Evolutionary conservation across 2,113 vertebrate genomes (phyloP).

Genomic region (Lota lota): DNA sequence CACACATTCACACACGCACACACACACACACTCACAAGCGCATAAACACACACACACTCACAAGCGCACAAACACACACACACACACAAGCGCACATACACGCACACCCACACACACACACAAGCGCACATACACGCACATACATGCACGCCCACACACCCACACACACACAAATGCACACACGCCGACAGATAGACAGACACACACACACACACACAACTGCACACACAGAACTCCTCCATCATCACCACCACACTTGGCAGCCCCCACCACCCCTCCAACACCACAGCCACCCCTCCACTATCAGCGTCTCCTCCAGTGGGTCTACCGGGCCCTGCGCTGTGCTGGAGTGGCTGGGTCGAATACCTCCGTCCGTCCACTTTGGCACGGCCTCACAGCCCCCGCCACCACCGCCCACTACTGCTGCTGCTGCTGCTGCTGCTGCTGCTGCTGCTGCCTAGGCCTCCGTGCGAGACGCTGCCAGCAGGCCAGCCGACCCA

Average conservation of each 20-base stretch:
- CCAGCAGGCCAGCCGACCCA: slow-evolving; percentile 45
- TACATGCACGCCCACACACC: slow-evolving; percentile 20
- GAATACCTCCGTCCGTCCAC: slow-evolving; percentile 60
- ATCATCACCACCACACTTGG: background rate
- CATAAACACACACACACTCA: slow-evolving; percentile 19
- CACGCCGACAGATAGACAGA: no score
- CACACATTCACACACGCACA: no score
- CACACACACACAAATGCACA: no score
- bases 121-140: background rate
- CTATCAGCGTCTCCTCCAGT: slow-evolving; percentile 46
- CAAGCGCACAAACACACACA: slow-evolving; percentile 3
- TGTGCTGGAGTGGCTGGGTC: slow-evolving; percentile 65
- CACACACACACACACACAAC: background rate
- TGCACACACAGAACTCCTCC: slow-evolving; percentile 12
- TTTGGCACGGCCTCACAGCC: slow-evolving; percentile 67
- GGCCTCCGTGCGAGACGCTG: background rate
- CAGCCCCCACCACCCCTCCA: background rate
- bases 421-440: slow-evolving; percentile 28
- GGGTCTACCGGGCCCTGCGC: slow-evolving; percentile 48
- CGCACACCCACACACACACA: slow-evolving; percentile 33
- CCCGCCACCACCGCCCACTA: slow-evolving; percentile 44
- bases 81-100: slow-evolving; percentile 10
- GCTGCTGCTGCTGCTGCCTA: slow-evolving; percentile 48
- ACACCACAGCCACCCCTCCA: slow-evolving; percentile 33
- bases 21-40: background rate